phyloP scores from a whole-genome alignment of 2,113 vertebrate genomes.

The Copsychus sechellarum region DNA sequence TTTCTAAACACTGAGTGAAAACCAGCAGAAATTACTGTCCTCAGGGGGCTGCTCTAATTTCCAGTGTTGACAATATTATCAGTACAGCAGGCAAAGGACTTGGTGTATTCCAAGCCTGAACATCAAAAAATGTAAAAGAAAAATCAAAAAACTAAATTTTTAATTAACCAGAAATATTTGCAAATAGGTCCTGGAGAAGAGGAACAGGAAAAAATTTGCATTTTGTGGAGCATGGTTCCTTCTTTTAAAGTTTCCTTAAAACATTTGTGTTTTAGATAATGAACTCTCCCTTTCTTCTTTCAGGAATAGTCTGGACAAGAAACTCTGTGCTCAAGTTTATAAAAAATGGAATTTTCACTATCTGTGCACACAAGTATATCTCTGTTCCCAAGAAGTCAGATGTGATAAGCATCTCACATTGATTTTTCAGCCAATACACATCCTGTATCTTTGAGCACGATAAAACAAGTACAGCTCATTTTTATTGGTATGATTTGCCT shows the following conservation, averaged over 20 bases:
- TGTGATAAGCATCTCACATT: background rate
- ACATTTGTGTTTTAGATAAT: background rate
- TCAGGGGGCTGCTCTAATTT: background rate
- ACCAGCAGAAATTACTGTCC: background rate
- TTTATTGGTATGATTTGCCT: background rate
- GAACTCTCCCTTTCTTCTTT: background rate
- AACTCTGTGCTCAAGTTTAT: background rate
- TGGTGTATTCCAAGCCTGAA: background rate
- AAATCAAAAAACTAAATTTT: background rate
- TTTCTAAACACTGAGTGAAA: background rate
- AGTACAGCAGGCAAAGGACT: background rate
- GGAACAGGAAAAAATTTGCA: background rate
- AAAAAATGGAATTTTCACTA: background rate
- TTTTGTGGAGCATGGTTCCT: background rate
- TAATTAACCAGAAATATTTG: background rate
- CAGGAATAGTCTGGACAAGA: background rate
- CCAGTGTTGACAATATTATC: background rate
- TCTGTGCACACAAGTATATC: background rate
- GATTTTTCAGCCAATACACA: background rate
- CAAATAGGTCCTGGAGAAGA: fast-evolving
- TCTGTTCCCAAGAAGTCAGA: background rate
- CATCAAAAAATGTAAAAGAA: background rate
- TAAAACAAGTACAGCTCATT: background rate
- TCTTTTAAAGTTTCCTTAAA: background rate
- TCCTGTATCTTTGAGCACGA: background rate